phyloP scores from a whole-genome alignment of 2,797 vertebrate species.

The Chrysocyon brachyurus region DNA sequence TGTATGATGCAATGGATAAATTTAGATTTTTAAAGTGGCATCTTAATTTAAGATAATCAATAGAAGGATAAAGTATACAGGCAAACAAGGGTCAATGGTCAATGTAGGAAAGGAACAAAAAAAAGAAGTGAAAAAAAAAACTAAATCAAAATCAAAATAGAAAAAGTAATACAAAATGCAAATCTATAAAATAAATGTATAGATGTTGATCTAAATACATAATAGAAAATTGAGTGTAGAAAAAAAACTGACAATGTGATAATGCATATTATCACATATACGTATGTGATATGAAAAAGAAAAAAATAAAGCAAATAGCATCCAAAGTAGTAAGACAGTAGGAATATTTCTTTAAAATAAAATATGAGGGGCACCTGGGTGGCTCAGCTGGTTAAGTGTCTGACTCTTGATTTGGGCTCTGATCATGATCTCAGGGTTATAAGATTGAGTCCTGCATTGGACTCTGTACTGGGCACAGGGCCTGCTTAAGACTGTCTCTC shows the following conservation, averaged over 20 bases:
- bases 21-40: not conserved
- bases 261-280: not conserved
- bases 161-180: not conserved
- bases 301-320: too few relatives aligned
- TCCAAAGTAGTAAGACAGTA: not conserved
- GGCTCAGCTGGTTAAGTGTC: too few relatives aligned
- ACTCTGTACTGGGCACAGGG: too few relatives aligned
- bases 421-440: too few relatives aligned
- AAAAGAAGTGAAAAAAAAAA: not conserved
- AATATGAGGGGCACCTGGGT: not conserved
- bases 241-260: not conserved
- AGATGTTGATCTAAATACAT: not conserved
- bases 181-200: not conserved
- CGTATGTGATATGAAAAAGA: too few relatives aligned
- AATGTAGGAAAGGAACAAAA: not conserved
- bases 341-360: not conserved
- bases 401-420: too few relatives aligned
- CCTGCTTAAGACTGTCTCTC: too few relatives aligned
- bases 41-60: not conserved
- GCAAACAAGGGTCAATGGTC: not conserved
- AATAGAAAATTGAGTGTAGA: not conserved
- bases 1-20: not conserved
- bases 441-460: too few relatives aligned
- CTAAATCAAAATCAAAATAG: not conserved
- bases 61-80: not conserved